Evolutionary conservation across 2,888 invertebrate species (phyloP), one percentile per base, ranked within the genome.

Genomic region (Bombylius major): DNA sequence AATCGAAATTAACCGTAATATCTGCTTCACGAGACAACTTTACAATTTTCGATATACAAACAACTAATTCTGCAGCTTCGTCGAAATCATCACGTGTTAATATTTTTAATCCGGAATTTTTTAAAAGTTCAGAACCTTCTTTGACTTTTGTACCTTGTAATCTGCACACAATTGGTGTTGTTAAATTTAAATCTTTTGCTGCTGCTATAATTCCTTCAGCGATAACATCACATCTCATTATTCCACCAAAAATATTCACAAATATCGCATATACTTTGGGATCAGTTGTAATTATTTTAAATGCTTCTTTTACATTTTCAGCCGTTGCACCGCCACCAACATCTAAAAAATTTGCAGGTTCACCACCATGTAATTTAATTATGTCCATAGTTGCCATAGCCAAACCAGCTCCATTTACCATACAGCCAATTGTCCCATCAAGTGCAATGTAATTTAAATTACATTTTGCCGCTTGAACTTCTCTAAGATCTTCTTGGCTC

Each of bases 311-410:
- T 36, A 94, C 93, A 59, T 84, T 83, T 61, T 84, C 79, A 2
- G 90, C 84, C 4, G 91, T 87, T 53, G 93, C 93, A 56, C 92
- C 92, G 65, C 93, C 94, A 50, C 93, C 93, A n/a, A 94, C 92
- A 72, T 93, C 93, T 53, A 94, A 79, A 78, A 94, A 94, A 77
- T 94, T 94, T 46, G 94, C 94, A 1, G 94, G 93, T 64, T 84
- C 83, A 32, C 93, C 93, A 31, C 93, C 93, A 66, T 93, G 89
- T 64, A 93, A 78, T 69, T 92, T 90, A 69, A 94, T 93, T 61
- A 94, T 92, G 71, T 94, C 94, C 93, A 94, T 92, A 5, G 93
- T 94, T 36, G 92, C 91, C 93, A 93, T 94, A 32, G 93, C 93
- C 59, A 93, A 77, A 58, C 93, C 93, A 53, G 93, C 93, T 53